These are phyloP conservation scores for Orchestes rusci DNA, from an alignment of 2,888 invertebrate genomes.

Conservation along the genomic window DNA sequence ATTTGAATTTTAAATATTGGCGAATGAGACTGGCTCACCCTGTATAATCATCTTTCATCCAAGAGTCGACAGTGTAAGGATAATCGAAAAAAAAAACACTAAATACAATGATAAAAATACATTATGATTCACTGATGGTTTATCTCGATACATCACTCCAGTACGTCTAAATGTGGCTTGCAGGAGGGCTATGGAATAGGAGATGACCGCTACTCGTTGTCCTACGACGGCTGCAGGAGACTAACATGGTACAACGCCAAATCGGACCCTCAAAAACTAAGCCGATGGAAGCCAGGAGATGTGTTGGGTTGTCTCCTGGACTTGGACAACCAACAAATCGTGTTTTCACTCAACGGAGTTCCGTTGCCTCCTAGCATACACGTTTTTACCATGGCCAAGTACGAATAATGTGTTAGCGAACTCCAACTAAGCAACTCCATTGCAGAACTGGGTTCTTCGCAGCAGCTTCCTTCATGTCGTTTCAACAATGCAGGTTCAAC, in stretches of 20 bases:
- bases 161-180: not conserved
- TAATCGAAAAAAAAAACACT: too few relatives aligned
- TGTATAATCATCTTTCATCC: too few relatives aligned
- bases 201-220: conserved; percentile 81
- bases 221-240: conserved; percentile 88
- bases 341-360: conserved; percentile 78
- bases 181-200: conserved; percentile 95
- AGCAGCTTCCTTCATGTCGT: conserved; percentile 94
- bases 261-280: conserved; percentile 52
- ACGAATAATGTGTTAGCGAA: conserved; percentile 28
- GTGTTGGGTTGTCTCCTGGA: conserved; percentile 80
- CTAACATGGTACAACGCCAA: conserved; percentile 85
- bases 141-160: not conserved
- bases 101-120: too few relatives aligned
- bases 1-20: too few relatives aligned
- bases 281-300: conserved; percentile 78
- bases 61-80: too few relatives aligned
- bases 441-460: conserved; percentile 82
- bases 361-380: conserved; percentile 61
- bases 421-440: conserved; percentile 17
- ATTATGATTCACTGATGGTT: too few relatives aligned
- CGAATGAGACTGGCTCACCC: too few relatives aligned
- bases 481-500: conserved; percentile 91
- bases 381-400: conserved; percentile 73
- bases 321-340: conserved; percentile 60